Percentiles rank a stretch among this genome's conserved stretches.
phyloP scores from a whole-genome alignment of 2,797 vertebrate genomes.

The Chromobotia macracanthus region DNA sequence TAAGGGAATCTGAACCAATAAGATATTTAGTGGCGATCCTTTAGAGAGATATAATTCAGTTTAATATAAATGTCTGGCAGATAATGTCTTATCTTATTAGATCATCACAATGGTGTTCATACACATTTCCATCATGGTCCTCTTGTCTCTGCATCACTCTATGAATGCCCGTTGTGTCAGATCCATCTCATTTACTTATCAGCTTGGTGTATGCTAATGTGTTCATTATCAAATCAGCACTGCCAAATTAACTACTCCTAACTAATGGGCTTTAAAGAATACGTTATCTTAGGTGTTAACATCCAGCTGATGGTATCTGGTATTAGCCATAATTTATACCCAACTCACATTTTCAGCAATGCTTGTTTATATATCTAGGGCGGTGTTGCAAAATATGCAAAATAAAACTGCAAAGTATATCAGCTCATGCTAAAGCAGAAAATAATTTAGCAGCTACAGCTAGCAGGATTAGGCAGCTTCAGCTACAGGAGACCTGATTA shows the following conservation, averaged over 20 bases:
- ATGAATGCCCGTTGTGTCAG: slow-evolving; percentile 32
- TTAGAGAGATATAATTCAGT: slow-evolving; percentile 26
- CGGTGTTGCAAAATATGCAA: not conserved
- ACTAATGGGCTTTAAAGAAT: slow-evolving; percentile 35
- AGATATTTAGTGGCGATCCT: slow-evolving; percentile 6
- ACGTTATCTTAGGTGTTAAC: slow-evolving; percentile 4
- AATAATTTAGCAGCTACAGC: not conserved
- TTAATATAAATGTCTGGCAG: slow-evolving; percentile 41
- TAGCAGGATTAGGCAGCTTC: not conserved
- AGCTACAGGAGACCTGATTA: slow-evolving; percentile 18
- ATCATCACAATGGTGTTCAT: slow-evolving; percentile 39
- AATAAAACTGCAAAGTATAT: not conserved
- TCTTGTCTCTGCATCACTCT: slow-evolving; percentile 32
- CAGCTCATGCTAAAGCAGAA: not conserved
- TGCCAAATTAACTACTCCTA: slow-evolving; percentile 36
- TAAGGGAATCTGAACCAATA: not conserved
- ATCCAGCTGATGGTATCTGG: slow-evolving; percentile 2
- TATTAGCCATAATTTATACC: slow-evolving; percentile 1
- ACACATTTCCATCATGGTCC: slow-evolving; percentile 30
- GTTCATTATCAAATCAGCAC: slow-evolving; percentile 42
- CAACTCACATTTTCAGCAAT: not conserved
- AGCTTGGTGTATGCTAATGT: slow-evolving; percentile 33
- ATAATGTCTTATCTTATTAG: slow-evolving; percentile 47
- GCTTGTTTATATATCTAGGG: not conserved
- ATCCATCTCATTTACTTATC: slow-evolving; percentile 40